Evolutionary conservation across 1,140 invertebrate genomes (phyloP), one percentile per base, ranked within the genome.

Genomic region (Ptiloglossa arizonensis): DNA sequence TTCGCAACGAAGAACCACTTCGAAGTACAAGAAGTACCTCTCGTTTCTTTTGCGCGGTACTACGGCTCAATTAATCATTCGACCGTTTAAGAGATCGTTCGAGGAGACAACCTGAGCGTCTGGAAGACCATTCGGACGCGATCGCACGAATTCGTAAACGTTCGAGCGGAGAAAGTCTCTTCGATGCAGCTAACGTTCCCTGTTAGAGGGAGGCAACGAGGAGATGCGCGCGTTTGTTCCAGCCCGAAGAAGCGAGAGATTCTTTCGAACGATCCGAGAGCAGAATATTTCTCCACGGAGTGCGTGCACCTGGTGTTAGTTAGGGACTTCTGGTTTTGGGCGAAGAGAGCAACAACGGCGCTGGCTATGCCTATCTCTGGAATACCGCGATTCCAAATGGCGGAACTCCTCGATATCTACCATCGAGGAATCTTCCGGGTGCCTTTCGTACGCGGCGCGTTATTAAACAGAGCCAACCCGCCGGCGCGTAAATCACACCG

Each of bases 231-330:
- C 8, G 52, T 13, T 56, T 29, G 24, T 56, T 56, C 24, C 5
- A 1, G 5, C 22, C n/a, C 32, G 29, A 32, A 27, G 13, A 29
- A 67, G 9, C 44, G 19, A 17, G 29, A 57, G 32, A 64, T 19
- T 48, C 66, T 50, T 46, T 75, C 54, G 11, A 32, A n/a, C 60
- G 46, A 63, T 59, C 62, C 27, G 29, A 69, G 64, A 38, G 19
- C 60, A 63, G 74, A 52, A 27, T n/a, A 24, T 54, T 62, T 73
- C 59, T 27, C n/a, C 32, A 59, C 22, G 17, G 48, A 32, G 73
- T 35, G 54, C 38, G 66, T 32, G 24, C 74, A 77, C 57, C 74
- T 69, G 64, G 74, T 69, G 44, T 69, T 69, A 77, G 57, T 69
- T 54, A 56, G 52, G 17, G n/a, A 75, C 17, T 68, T 67, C 46